Percentiles rank a stretch among this genome's conserved stretches.
Conservation (phyloP, 2,797 vertebrate genomes). For the Artibeus lituratus region DNA sequence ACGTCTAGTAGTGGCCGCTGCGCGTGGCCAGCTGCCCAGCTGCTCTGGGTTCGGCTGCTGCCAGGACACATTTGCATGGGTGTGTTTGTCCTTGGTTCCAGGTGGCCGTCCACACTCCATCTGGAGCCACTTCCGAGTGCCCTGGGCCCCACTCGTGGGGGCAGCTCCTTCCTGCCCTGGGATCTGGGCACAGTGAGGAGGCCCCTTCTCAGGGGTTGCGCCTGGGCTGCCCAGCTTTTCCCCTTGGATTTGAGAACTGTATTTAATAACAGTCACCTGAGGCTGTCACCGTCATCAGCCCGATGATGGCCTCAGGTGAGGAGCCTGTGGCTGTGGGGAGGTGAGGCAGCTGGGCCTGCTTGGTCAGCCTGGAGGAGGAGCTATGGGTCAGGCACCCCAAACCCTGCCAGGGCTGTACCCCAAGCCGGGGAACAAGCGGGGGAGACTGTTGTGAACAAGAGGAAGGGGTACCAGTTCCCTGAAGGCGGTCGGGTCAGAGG, state of each 20-base stretch:
- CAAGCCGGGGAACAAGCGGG: background rate
- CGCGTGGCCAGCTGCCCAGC: fast-evolving
- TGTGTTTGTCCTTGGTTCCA: background rate
- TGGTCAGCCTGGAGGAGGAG: background rate
- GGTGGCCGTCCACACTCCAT: background rate
- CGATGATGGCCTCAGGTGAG: background rate
- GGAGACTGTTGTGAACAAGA: background rate
- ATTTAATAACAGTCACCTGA: background rate
- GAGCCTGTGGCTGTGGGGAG: background rate
- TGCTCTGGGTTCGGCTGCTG: fast-evolving
- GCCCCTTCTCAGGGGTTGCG: background rate
- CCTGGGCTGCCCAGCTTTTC: background rate
- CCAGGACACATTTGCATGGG: too few species aligned
- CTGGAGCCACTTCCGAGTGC: fast-evolving
- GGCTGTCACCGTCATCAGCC: too few species aligned
- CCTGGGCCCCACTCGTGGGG: background rate
- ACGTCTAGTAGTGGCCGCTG: background rate
- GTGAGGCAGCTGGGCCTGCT: too few species aligned
- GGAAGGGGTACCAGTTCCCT: background rate
- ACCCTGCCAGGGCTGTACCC: fast-evolving
- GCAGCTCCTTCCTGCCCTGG: fast-evolving
- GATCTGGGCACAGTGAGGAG: background rate
- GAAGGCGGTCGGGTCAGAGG: background rate
- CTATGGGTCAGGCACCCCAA: background rate
- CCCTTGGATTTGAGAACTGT: background rate